Evolutionary conservation across 1,140 invertebrate species (phyloP), one percentile per base, ranked within the genome.

Genomic region (Triops cancriformis): DNA sequence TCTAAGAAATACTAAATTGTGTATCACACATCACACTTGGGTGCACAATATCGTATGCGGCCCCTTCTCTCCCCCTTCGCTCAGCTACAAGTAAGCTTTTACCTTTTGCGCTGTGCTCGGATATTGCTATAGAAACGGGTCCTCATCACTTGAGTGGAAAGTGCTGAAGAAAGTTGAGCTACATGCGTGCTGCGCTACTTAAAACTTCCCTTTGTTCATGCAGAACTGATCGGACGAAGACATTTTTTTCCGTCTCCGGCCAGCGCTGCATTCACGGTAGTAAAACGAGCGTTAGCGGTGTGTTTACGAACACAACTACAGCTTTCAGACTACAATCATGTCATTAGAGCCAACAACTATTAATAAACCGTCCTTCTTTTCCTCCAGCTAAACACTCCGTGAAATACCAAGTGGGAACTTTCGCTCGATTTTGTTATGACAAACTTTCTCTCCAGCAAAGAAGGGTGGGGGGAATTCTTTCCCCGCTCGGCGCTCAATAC

Each of bases 311-410:
- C n/a, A 12, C 18, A 64, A 64, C 0, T 23, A 14, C 51, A 64
- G 51, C 18, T 64, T 23, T 23, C 51, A 64, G 51, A 64, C 10
- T 64, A 64, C n/a, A 64, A n/a, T 64, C 51, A 64, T 64, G 51
- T n/a, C 51, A 23, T 64, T 64, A 64, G 51, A 23, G 51, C 51
- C 51, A 64, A 64, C 51, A 64, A 64, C 18, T 64, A 64, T 64
- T 64, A 64, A 64, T 64, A 64, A 64, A 14, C 51, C 10, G 5
- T 23, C 51, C 14, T n/a, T n/a, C 51, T n/a, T 64, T 64, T 37
- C 31, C 31, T 37, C 31, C 31, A 37, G 31, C 31, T 37, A 37
- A 37, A 37, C 31, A 37, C 31, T 37, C 2, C 7, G 7, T 37
- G 7, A 37, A 37, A 37, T 37, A 37, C 31, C 31, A 37, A 37